Evolutionary conservation across 2,113 vertebrate species (phyloP).

Genomic region (Gymnogyps californianus): DNA sequence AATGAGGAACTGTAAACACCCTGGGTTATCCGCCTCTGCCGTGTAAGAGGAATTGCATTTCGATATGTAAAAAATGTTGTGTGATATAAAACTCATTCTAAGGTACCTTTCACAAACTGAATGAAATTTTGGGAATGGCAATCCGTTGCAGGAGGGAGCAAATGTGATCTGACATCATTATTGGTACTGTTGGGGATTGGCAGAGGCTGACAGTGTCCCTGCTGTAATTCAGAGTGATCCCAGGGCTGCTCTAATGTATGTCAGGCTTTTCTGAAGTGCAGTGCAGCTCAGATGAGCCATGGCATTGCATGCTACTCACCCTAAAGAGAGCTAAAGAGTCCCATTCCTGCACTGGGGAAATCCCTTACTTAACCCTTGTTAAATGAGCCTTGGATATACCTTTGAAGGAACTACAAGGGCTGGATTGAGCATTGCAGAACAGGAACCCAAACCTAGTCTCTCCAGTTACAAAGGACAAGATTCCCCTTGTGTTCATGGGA

Average conservation of each 20-base stretch:
- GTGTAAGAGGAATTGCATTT: not conserved
- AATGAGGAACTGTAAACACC: not conserved
- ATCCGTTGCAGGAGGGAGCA: not conserved
- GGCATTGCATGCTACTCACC: not conserved
- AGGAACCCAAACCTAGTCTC: not conserved
- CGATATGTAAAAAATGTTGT: not conserved
- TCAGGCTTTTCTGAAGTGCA: not conserved
- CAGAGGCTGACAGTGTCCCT: not conserved
- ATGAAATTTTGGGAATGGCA: not conserved
- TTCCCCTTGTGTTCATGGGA: not conserved
- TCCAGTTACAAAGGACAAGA: not conserved
- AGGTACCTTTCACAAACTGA: not conserved
- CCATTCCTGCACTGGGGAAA: not conserved
- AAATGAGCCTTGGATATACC: not conserved
- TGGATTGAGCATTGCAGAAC: not conserved
- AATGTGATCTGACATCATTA: not conserved
- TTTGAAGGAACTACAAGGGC: not conserved
- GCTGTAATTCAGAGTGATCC: not conserved
- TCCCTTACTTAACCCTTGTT: not conserved
- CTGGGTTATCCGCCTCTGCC: not conserved
- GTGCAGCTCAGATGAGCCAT: not conserved
- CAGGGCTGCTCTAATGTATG: not conserved
- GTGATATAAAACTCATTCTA: not conserved
- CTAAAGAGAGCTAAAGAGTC: not conserved
- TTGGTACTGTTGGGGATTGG: not conserved